Evolutionary conservation across 2,113 vertebrate species (phyloP).

Genomic region (Vicugna pacos): DNA sequence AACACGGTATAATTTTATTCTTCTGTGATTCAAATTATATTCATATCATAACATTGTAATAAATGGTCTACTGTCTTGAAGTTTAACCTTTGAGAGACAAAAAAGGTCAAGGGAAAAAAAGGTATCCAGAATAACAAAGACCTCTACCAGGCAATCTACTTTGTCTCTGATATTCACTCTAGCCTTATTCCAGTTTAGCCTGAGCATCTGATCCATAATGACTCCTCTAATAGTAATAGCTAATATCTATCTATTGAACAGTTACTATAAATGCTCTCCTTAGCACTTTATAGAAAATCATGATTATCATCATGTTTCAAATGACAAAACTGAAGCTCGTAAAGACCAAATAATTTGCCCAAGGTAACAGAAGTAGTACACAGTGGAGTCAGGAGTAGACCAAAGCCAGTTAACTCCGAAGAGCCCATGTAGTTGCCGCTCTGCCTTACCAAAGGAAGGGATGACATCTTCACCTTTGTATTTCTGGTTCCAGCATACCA

Average conservation of each 20-base stretch:
- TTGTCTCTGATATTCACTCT: not conserved
- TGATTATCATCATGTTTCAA: constrained; percentile 13
- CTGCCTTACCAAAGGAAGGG: not conserved
- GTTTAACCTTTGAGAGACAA: not conserved
- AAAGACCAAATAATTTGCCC: not conserved
- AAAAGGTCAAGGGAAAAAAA: not conserved
- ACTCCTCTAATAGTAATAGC: not conserved
- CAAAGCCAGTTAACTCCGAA: constrained; percentile 20
- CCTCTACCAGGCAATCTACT: not conserved
- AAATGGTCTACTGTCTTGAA: not conserved
- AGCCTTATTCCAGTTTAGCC: not conserved
- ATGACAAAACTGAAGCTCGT: not conserved
- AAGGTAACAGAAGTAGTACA: not conserved
- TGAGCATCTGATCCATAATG: not conserved
- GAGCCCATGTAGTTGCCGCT: not conserved
- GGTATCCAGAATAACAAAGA: not conserved
- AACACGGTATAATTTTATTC: not conserved
- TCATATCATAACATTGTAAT: constrained; percentile 21
- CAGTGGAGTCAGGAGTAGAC: not conserved
- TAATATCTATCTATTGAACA: not conserved
- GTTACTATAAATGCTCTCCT: not conserved
- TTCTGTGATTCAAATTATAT: constrained; percentile 29
- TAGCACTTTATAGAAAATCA: not conserved
- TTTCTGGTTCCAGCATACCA: not conserved
- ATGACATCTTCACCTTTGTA: not conserved